Evolutionary conservation across 2,113 vertebrate species (phyloP), one percentile per base, ranked within the genome.

Genomic region (Equus przewalskii): DNA sequence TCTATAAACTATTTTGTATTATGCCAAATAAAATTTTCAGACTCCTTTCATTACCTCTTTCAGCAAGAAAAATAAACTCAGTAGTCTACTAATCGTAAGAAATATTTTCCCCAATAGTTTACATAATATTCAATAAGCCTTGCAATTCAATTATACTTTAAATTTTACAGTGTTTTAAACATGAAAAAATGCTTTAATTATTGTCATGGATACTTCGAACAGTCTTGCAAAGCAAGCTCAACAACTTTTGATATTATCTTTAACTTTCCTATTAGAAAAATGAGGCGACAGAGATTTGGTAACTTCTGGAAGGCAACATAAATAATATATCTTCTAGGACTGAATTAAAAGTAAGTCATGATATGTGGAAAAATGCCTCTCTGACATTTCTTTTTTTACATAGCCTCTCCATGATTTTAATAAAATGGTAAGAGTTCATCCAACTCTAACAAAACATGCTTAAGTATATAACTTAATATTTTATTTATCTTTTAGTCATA

Each of bases 281-380:
- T 46, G 24, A 80, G 28, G 36, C 54, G 26, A 30, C 12, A 62
- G 18, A 46, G 1, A 80, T 86, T 72, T 70, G 15, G 7, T 58
- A 84, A 80, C 30, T 62, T 91, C 5, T 1, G 12, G 22, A 90
- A 69, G 36, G 16, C 12, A 89, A 89, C 16, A 89, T 60, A 81
- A 54, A 51, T 58, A 64, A 82, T 33, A 12, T 49, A 11, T 30
- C 6, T 89, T 90, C 3, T 44, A 54, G 18, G 6, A 67, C 49
- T 80, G 7, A 76, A 83, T 28, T 94, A 49, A 93, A 95, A 94
- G 83, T 60, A 94, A 96, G 60, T 41, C 24, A 36, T 54, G 8
- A 16, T 30, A 41, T 78, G 9, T 22, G 56, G 28, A 69, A 76
- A 46, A 81, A 64, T 36, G 11, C 36, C 12, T 58, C 76, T 49